Conservation (phyloP, 1,140 invertebrate species). For the Drosophila nigrodunni region DNA sequence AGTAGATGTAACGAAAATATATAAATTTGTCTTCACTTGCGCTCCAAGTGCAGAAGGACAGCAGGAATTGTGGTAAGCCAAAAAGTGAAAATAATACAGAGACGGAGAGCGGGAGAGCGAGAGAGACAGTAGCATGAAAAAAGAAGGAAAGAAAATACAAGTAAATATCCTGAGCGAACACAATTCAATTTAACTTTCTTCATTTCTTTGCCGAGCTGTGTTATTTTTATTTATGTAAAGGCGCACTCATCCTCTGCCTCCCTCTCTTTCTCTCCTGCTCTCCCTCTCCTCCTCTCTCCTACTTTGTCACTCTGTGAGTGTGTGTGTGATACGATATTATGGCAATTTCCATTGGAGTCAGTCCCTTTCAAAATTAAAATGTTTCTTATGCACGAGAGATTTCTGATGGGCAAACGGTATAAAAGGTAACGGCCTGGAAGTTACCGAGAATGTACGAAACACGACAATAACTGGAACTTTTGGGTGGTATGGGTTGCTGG, state of each 20-base stretch:
- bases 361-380: constrained; percentile 76
- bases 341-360: constrained; percentile 71
- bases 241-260: constrained; percentile 9
- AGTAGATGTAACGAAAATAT: constrained; percentile 7
- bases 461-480: constrained; percentile 46
- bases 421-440: constrained; percentile 76
- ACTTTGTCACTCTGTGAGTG: background rate
- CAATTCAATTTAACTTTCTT: constrained; percentile 82
- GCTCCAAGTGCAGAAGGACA: constrained; percentile 64
- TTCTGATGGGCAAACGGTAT: constrained; percentile 75
- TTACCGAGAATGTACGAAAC: constrained; percentile 55
- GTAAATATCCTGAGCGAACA: constrained; percentile 70
- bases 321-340: constrained; percentile 68
- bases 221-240: constrained; percentile 69
- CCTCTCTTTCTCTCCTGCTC: constrained; percentile 8
- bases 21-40: constrained; percentile 64
- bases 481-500: background rate
- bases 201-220: constrained; percentile 66
- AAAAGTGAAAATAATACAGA: constrained; percentile 1
- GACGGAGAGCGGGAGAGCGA: background rate
- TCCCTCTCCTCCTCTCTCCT: background rate
- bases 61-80: constrained; percentile 50
- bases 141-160: constrained; percentile 27
- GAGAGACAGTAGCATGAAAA: constrained; percentile 12
- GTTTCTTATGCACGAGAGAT: constrained; percentile 79